These are phyloP conservation scores for Balearica regulorum DNA, from an alignment of 2,797 vertebrate species.

Conservation along the genomic window DNA sequence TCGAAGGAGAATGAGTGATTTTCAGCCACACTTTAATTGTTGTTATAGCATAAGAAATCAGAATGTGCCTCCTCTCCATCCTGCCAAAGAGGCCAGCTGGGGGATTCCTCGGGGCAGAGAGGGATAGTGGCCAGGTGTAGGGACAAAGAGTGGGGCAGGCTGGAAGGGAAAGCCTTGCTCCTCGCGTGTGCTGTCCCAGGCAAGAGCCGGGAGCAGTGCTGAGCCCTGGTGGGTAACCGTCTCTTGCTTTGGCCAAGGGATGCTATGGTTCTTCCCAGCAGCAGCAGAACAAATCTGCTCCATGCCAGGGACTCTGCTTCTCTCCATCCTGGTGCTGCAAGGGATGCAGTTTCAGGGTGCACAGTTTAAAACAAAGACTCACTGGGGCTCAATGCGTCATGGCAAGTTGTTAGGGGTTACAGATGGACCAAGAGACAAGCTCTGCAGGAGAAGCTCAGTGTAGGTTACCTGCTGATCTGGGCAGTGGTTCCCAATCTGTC, in stretches of 20 bases:
- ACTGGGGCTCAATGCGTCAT: too few species aligned
- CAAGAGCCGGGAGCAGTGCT: background rate
- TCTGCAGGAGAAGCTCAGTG: background rate
- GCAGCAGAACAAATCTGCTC: background rate
- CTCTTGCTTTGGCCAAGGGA: background rate
- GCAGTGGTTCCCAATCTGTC: background rate
- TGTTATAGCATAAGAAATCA: background rate
- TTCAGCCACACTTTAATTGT: background rate
- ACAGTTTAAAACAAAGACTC: background rate
- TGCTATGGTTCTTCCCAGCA: background rate
- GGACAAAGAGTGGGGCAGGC: background rate
- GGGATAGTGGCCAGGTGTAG: background rate
- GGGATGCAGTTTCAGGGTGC: background rate
- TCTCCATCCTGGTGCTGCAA: background rate
- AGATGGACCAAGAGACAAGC: background rate
- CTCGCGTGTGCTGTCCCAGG: rapidly evolving
- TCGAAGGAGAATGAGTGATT: rapidly evolving
- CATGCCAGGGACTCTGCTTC: background rate
- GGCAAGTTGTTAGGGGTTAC: background rate
- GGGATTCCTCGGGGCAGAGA: background rate
- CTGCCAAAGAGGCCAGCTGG: background rate
- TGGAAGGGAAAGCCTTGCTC: background rate
- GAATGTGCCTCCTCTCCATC: background rate
- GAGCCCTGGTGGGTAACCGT: background rate
- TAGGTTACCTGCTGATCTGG: background rate